phyloP scores from a whole-genome alignment of 2,797 vertebrate genomes.

The Anabacerthia variegaticeps region DNA sequence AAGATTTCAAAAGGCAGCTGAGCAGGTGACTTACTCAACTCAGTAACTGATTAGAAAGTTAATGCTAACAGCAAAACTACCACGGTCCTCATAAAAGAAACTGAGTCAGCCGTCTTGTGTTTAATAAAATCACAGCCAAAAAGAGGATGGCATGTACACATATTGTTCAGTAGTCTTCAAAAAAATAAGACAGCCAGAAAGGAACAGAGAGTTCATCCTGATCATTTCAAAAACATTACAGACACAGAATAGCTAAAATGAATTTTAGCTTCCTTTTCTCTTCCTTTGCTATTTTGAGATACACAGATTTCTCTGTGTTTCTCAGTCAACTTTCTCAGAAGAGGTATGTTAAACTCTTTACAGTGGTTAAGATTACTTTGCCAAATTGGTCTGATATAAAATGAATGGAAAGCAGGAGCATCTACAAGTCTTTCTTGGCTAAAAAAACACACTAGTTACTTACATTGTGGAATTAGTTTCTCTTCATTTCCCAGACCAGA shows the following conservation, averaged over 20 bases:
- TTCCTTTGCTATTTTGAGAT: neutral
- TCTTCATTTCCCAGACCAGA: neutral
- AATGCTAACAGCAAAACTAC: neutral
- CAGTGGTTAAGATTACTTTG: neutral
- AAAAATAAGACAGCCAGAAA: neutral
- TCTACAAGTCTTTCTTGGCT: neutral
- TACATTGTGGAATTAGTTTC: neutral
- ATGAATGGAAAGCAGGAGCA: neutral
- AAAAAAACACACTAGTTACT: neutral
- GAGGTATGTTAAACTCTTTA: neutral
- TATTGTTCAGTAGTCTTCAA: neutral
- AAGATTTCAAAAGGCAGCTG: neutral
- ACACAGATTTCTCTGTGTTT: too few relatives aligned
- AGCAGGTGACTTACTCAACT: neutral
- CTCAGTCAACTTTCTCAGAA: neutral
- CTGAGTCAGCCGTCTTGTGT: neutral
- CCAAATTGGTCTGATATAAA: constrained; percentile 2
- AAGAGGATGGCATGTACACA: rapidly evolving
- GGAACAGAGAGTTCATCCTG: neutral
- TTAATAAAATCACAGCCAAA: neutral
- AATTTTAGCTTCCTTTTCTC: neutral
- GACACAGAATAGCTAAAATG: neutral
- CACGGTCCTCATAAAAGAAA: neutral
- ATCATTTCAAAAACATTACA: neutral
- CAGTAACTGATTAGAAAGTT: neutral